phyloP scores from a whole-genome alignment of 2,113 vertebrate species.

The Cottus gobio region DNA sequence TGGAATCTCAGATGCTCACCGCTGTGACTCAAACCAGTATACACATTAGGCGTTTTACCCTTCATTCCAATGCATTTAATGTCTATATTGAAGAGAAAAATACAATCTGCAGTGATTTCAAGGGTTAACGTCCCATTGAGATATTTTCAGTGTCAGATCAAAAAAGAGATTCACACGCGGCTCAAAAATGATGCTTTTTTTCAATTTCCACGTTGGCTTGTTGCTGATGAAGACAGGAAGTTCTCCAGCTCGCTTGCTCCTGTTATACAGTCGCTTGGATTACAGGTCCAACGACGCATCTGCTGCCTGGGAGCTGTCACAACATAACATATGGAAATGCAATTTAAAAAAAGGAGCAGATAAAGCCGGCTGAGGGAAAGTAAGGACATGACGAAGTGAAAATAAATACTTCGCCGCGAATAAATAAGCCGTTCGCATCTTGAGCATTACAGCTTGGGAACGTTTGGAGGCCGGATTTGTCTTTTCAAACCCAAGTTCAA shows the following conservation, averaged over 20 bases:
- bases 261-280: background rate
- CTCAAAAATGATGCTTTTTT: background rate
- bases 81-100: too few species aligned
- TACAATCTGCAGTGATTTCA: too few species aligned
- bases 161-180: background rate
- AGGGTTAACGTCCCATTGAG: background rate
- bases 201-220: background rate
- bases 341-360: background rate
- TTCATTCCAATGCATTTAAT: background rate
- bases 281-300: background rate
- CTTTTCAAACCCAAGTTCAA: background rate
- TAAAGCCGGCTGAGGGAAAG: background rate
- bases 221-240: background rate
- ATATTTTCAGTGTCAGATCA: background rate
- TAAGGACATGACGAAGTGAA: too few species aligned
- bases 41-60: background rate
- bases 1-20: constrained; percentile 11
- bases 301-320: constrained; percentile 3
- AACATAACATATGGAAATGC: background rate
- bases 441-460: background rate
- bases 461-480: background rate
- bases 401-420: background rate
- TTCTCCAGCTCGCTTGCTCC: background rate
- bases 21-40: constrained; percentile 6
- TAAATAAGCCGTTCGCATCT: background rate